These are phyloP conservation scores for Trissolcus brochymenae DNA, from an alignment of 2,888 invertebrate species.

Conservation along the genomic window DNA sequence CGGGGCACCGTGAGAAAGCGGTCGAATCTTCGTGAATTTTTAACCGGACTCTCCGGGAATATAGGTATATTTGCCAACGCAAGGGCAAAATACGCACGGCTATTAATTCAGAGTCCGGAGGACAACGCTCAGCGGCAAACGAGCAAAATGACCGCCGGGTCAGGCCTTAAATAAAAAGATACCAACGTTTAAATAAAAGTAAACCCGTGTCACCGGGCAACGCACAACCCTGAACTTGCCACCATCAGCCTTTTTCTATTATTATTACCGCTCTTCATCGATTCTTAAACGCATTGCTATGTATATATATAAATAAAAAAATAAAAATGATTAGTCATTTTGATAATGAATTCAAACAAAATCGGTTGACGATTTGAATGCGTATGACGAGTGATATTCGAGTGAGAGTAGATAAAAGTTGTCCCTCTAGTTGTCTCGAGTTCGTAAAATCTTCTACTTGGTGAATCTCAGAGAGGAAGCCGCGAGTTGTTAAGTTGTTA, in stretches of 20 bases:
- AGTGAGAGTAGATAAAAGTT: not conserved
- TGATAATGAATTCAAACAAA: no score
- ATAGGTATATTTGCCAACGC: constrained; percentile 64
- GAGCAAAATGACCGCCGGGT: constrained; percentile 71
- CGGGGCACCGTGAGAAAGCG: constrained; percentile 70
- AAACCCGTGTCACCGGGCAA: constrained; percentile 70
- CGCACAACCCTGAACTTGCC: constrained; percentile 27
- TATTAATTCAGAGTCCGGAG: constrained; percentile 71
- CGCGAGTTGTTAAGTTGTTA: constrained; percentile 22
- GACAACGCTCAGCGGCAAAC: constrained; percentile 70
- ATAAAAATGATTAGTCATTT: no score
- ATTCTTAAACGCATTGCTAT: no score
- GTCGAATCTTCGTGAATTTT: constrained; percentile 65
- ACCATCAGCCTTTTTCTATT: constrained; percentile 26
- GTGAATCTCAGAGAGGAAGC: not conserved
- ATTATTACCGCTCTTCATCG: constrained; percentile 6
- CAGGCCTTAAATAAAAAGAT: constrained; percentile 75
- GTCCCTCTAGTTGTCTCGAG: not conserved
- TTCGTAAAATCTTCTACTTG: constrained; percentile 31
- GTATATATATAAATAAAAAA: no score
- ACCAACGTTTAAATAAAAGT: constrained; percentile 75
- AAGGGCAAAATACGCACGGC: constrained; percentile 69
- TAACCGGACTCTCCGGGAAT: constrained; percentile 59
- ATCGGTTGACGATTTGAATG: no score
- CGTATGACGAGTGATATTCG: not conserved